Base-by-base conservation (phyloP, 2,888 invertebrate genomes). In the Tinea semifulvella region DNA sequence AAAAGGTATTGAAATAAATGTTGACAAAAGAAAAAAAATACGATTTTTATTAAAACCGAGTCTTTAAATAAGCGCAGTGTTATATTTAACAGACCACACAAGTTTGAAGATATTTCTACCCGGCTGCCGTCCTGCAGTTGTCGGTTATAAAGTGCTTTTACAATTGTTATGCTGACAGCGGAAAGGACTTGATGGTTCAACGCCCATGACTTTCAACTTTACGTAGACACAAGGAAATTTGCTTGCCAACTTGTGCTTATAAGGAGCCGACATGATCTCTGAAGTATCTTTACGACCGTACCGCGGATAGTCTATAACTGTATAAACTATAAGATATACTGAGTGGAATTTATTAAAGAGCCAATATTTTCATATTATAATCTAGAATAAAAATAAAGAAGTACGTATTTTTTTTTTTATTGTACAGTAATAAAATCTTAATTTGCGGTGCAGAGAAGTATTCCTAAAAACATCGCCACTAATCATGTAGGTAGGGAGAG, bases 111-210 rank as follows among this genome's bases (percentile, higher is more conserved):
- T 14, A 35, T 7, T 35, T 36, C 36, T 16, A 16, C 16, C 31
- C 31, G 14, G 31, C 31, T 31, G 36, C 18, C 18, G 18, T 36
- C 17, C 36, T 36, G 36, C 36, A 36, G 17, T 36, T 36, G 36
- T 16, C 36, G 36, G 16, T 36, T 36, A 36, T 36, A 36, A 36
- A 36, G 36, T 36, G 36, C 17, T 18, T 36, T 36, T 36, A 31
- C 36, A 31, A 31, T 31, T 36, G 36, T 36, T 36, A 36, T 36
- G 36, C 36, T 36, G 36, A 36, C 36, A 36, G 36, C 36, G 36
- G 18, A 36, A 36, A 18, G 36, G 16, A 36, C n/a, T 16, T 36
- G 36, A 36, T 18, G 36, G 36, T 18, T 36, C 18, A 36, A 36
- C 36, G 36, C 36, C 14, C 17, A 36, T 36, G 36, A 36, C 17